phyloP scores from a whole-genome alignment of 2,113 vertebrate genomes.

The Atlantisia rogersi region DNA sequence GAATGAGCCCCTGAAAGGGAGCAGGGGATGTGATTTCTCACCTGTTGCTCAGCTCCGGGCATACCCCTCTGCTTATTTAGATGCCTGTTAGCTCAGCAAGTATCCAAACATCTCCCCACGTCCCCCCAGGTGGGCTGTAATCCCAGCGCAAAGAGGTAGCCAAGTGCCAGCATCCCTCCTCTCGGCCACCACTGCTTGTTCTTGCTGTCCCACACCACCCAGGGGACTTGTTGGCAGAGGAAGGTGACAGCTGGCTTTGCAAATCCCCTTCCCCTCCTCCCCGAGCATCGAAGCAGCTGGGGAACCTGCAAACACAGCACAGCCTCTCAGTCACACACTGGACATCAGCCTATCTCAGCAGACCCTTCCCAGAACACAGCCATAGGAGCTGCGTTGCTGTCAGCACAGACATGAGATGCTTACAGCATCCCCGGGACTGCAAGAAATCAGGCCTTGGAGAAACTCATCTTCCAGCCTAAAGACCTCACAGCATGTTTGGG shows the following conservation, averaged over 20 bases:
- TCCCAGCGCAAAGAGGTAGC: too few relatives aligned
- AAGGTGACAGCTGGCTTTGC: not conserved
- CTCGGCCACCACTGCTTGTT: not conserved
- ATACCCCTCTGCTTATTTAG: not conserved
- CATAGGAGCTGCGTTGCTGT: rapidly evolving
- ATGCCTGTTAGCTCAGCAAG: not conserved
- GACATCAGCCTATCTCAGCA: rapidly evolving
- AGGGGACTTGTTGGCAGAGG: not conserved
- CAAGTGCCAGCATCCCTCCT: not conserved
- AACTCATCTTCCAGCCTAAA: not conserved
- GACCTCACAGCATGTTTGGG: not conserved
- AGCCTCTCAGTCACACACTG: not conserved
- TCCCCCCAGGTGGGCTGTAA: not conserved
- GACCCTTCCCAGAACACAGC: rapidly evolving
- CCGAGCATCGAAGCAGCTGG: not conserved
- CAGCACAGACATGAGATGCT: not conserved
- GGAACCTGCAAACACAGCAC: rapidly evolving
- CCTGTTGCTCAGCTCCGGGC: not conserved
- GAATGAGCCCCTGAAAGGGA: not conserved
- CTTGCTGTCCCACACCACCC: not conserved
- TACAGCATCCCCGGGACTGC: not conserved
- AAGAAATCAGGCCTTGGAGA: rapidly evolving
- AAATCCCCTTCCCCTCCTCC: not conserved
- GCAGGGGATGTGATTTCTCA: not conserved
- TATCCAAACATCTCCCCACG: not conserved